Evolutionary conservation across 1,140 invertebrate genomes (phyloP).

Genomic region (Leptonema lineaticorne): DNA sequence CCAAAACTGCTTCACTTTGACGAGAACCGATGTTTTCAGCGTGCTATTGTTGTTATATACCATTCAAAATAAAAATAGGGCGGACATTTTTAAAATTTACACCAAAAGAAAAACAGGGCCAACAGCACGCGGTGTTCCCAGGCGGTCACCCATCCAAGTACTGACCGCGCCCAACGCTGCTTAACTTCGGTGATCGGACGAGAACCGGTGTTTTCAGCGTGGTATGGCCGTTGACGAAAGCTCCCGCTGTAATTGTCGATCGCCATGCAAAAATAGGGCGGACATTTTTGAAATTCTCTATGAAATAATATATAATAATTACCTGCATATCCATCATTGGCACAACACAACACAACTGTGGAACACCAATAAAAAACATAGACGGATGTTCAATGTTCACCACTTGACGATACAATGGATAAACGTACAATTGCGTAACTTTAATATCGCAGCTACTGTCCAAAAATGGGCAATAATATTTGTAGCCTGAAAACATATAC

Average conservation of each 20-base stretch:
- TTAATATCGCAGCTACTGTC: constrained; percentile 59
- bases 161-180: constrained; percentile 41
- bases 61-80: no score
- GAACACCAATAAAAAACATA: constrained; percentile 73
- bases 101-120: constrained; percentile 4
- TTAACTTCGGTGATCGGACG: constrained; percentile 42
- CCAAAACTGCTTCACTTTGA: no score
- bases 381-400: constrained; percentile 70
- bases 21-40: no score
- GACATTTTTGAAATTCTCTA: no score
- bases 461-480: constrained; percentile 68
- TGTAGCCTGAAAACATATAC: constrained; percentile 59
- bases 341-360: constrained; percentile 44
- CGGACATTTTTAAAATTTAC: no score
- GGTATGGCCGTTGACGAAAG: constrained; percentile 42
- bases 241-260: no score
- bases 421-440: constrained; percentile 63
- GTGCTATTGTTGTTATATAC: no score
- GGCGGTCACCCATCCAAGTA: constrained; percentile 37
- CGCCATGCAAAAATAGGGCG: no score
- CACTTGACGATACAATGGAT: constrained; percentile 73
- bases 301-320: constrained; percentile 17
- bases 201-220: constrained; percentile 41
- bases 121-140: constrained; percentile 26
- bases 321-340: constrained; percentile 40